phyloP scores from a whole-genome alignment of 2,113 vertebrate species.

The Prinia subflava region DNA sequence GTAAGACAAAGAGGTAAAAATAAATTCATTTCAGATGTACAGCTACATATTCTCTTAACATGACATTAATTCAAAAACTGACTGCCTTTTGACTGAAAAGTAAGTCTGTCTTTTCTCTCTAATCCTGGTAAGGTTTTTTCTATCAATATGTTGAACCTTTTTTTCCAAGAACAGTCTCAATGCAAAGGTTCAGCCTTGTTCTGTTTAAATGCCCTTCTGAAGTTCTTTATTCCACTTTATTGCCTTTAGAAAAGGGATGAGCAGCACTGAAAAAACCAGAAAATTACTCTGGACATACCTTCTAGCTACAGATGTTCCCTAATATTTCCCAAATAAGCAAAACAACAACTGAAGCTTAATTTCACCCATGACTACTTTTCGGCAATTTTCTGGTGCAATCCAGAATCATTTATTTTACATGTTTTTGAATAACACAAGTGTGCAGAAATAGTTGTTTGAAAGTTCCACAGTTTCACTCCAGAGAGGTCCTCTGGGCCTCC shows the following conservation, averaged over 20 bases:
- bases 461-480: background rate
- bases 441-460: background rate
- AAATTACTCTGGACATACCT: background rate
- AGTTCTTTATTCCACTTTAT: background rate
- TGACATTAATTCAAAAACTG: constrained; percentile 3
- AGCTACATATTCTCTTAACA: background rate
- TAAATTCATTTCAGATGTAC: background rate
- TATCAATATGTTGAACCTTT: background rate
- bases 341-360: background rate
- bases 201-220: background rate
- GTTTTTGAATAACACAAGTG: background rate
- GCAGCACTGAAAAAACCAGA: background rate
- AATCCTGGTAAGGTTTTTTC: background rate
- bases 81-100: background rate
- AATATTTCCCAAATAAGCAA: background rate
- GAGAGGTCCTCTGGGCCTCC: background rate
- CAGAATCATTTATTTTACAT: background rate
- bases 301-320: background rate
- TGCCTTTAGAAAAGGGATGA: background rate
- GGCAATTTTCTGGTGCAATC: background rate
- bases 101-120: background rate
- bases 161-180: background rate
- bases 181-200: background rate
- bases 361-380: background rate
- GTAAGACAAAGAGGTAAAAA: constrained; percentile 19